phyloP scores from a whole-genome alignment of 2,888 invertebrate species.

The Agrochola lota region DNA sequence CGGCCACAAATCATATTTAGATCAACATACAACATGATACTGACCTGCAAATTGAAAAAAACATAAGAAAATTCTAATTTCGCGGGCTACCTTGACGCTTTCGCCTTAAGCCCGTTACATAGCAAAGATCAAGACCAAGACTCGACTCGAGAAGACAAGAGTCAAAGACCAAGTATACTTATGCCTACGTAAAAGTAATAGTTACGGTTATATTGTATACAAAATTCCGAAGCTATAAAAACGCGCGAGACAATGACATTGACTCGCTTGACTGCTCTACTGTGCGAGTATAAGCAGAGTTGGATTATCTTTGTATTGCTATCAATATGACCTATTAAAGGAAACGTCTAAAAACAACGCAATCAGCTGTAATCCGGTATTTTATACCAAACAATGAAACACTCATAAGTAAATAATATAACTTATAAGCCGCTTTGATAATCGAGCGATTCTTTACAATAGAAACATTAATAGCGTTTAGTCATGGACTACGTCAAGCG shows the following conservation, averaged over 20 bases:
- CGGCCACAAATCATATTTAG: no score
- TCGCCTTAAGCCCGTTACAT: no score
- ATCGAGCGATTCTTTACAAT: slow-evolving; percentile 10
- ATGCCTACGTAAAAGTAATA: background rate
- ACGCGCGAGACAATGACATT: slow-evolving; percentile 22
- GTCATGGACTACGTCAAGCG: slow-evolving; percentile 2
- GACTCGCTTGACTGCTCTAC: slow-evolving; percentile 28
- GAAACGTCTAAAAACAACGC: no score
- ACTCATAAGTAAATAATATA: slow-evolving; percentile 4
- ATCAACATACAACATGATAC: no score
- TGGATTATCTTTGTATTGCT: slow-evolving; percentile 36
- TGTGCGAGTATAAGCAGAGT: background rate
- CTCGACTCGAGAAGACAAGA: no score
- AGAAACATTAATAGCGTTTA: background rate
- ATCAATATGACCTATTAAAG: slow-evolving; percentile 45
- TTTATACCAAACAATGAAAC: no score
- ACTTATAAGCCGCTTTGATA: background rate
- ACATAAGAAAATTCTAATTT: no score
- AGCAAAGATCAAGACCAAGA: background rate
- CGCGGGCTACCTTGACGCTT: no score
- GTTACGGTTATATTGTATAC: background rate
- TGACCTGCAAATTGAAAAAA: no score
- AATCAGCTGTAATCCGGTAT: no score
- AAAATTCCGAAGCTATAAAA: background rate
- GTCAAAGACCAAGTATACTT: no score